A percentile compares a stretch with the other conserved stretches of the same genome.
Evolutionary conservation across 2,888 invertebrate genomes (phyloP).

Genomic region (Microplitis manilae): DNA sequence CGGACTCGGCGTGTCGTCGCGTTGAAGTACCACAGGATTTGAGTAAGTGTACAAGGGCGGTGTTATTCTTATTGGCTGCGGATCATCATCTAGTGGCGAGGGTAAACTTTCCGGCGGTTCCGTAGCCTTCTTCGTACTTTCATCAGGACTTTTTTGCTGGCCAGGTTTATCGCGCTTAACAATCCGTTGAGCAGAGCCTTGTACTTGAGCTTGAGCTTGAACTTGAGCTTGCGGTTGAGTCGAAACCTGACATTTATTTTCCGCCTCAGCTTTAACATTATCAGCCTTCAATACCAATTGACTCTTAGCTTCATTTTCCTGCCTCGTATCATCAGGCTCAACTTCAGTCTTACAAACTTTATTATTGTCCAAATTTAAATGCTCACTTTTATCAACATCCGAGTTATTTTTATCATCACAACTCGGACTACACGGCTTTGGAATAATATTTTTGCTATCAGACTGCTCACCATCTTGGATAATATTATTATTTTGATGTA

Average conservation of each 20-base stretch:
- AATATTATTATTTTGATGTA: constrained; percentile 40
- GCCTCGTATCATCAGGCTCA: constrained; percentile 58
- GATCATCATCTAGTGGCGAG: constrained; percentile 73
- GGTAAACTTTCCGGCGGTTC: constrained; percentile 54
- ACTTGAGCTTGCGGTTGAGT: constrained; percentile 47
- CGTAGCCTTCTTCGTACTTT: constrained; percentile 56
- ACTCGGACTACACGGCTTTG: constrained; percentile 17
- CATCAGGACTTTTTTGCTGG: constrained; percentile 55
- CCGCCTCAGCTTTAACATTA: too few species aligned
- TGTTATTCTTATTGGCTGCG: constrained; percentile 81
- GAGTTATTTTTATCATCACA: not conserved
- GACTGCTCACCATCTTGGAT: constrained; percentile 53
- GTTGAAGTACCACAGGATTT: constrained; percentile 78
- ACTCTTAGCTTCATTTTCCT: constrained; percentile 41
- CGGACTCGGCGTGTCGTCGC: constrained; percentile 72
- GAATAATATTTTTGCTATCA: not conserved
- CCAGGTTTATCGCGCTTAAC: constrained; percentile 56
- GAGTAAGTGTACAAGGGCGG: constrained; percentile 86
- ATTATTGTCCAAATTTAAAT: constrained; percentile 53
- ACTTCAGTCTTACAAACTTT: constrained; percentile 52
- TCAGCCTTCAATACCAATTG: constrained; percentile 26
- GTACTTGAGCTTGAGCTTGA: constrained; percentile 46
- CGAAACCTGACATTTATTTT: too few species aligned
- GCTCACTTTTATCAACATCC: constrained; percentile 46
- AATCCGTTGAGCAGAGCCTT: constrained; percentile 14